Base-by-base conservation (phyloP, 1,140 invertebrate species). In the Paraescarpia echinospica region DNA sequence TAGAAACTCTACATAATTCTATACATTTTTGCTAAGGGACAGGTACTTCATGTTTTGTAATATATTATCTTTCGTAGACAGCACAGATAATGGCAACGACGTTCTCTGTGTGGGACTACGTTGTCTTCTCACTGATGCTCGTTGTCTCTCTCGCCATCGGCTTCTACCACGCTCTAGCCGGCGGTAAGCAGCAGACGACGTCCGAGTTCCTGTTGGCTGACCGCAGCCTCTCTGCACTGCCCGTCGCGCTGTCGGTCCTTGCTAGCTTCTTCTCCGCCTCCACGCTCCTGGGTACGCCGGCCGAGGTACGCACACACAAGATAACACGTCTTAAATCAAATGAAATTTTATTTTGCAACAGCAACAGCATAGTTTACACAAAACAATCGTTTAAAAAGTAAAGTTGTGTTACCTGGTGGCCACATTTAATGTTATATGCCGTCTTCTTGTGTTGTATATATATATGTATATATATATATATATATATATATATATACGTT, bases 181-280 rank as follows among this genome's bases (percentile, higher is more conserved):
- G 93, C 41, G 91, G 94, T 6, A 91, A 89, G 88, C 93, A 95
- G 59, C 93, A 91, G 92, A 93, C 93, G n/a, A 93, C 48, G 9
- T 48, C 91, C 9, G 94, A 95, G 59, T 95, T 93, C 92, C 91
- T 95, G 34, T 33, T 94, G 35, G 94, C 92, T 0, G 93, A 93
- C 35, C 77, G 93, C 35, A 92, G 94, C 35, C 92, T 94, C 94
- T 88, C 92, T 2, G 89, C 94, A n/a, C 33, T 95, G 9, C 94
- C 94, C 5, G 93, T 95, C 9, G 92, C 94, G 12, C 31, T 95
- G 91, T 95, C 94, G 9, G 90, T 95, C 90, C 48, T 95, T 8
- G 94, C 94, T 34, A 94, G 94, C 41, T 95, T 95, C 92, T 93
- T 95, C 90, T 95, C 94, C 14, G 94, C 93, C 34, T 95, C 94